Percentiles rank a stretch among this genome's conserved stretches.
phyloP scores from a whole-genome alignment of 2,113 vertebrate species.

The Pomatostomus ruficeps region DNA sequence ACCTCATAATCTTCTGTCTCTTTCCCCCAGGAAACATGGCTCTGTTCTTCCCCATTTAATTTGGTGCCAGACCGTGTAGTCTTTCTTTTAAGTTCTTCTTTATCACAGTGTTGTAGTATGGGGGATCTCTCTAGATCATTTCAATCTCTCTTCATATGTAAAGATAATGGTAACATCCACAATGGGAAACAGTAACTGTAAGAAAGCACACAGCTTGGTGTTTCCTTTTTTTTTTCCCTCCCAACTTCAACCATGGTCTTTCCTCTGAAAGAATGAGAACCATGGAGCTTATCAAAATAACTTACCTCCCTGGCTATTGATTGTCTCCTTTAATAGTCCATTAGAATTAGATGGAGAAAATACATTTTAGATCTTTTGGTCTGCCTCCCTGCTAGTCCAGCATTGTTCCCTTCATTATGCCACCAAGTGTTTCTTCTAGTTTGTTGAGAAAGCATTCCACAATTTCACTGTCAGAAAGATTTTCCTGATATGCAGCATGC shows the following conservation, averaged over 20 bases:
- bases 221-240: conserved; percentile 11
- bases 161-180: conserved; percentile 58
- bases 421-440: conserved; percentile 16
- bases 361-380: conserved; percentile 40
- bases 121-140: conserved; percentile 53
- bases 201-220: conserved; percentile 52
- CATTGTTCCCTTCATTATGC: conserved; percentile 48
- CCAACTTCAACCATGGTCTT: conserved; percentile 30
- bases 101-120: conserved; percentile 37
- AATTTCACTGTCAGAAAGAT: conserved; percentile 3
- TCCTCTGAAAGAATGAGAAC: conserved; percentile 37
- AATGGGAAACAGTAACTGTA: conserved; percentile 33
- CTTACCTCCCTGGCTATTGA: conserved; percentile 62
- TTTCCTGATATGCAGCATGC: neutral
- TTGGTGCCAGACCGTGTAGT: conserved; percentile 31
- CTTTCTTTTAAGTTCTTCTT: conserved; percentile 52
- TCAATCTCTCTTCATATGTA: conserved; percentile 60
- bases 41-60: conserved; percentile 60
- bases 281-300: conserved; percentile 56
- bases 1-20: conserved; percentile 54
- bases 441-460: conserved; percentile 33
- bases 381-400: conserved; percentile 1
- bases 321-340: conserved; percentile 41
- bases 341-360: conserved; percentile 51
- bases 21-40: conserved; percentile 39